Evolutionary conservation across 2,797 vertebrate genomes (phyloP).

Genomic region (Aphelocoma californica): DNA sequence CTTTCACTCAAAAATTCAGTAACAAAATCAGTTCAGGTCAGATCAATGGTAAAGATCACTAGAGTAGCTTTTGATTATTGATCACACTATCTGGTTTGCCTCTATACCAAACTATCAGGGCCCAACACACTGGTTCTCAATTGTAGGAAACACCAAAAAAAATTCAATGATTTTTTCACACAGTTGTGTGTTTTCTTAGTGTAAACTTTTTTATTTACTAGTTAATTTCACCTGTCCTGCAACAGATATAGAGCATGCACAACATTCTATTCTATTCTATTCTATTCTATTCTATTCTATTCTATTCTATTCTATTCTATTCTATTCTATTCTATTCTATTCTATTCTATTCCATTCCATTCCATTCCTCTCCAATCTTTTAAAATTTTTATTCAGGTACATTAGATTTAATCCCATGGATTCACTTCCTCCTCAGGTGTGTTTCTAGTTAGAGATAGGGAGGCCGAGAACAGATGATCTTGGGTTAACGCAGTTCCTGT

Average conservation of each 20-base stretch:
- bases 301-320: background rate
- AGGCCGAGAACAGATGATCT: background rate
- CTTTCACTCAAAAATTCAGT: background rate
- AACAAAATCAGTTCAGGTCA: background rate
- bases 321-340: background rate
- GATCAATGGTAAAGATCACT: background rate
- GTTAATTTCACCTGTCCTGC: background rate
- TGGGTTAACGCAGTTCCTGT: background rate
- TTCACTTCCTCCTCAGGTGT: background rate
- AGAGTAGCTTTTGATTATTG: background rate
- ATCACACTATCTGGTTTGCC: background rate
- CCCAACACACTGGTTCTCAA: background rate
- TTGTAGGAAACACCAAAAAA: background rate
- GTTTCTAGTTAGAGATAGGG: background rate
- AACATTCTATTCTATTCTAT: background rate
- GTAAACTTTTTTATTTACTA: background rate
- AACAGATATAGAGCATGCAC: background rate
- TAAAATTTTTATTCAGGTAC: background rate
- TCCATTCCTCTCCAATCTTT: background rate
- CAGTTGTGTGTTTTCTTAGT: background rate
- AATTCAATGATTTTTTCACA: background rate
- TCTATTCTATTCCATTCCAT: accelerated
- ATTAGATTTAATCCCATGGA: background rate
- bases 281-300: background rate
- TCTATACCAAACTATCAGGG: background rate